Conservation (phyloP, 2,113 vertebrate genomes). For the Cryptomyrus ogoouensis region DNA sequence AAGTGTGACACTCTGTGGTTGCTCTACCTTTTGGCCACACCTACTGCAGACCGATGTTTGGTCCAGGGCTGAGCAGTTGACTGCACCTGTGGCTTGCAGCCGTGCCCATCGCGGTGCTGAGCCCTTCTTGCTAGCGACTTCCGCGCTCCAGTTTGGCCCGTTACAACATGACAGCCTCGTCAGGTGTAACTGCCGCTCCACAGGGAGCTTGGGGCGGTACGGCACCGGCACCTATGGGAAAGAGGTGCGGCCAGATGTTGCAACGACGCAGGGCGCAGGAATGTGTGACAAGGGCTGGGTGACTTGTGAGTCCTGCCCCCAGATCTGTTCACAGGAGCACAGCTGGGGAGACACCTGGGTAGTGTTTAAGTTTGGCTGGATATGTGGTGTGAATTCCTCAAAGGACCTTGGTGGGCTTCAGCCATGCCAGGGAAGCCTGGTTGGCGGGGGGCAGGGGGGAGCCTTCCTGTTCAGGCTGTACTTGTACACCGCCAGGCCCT, state of each 20-base stretch:
- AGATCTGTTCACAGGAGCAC: not conserved
- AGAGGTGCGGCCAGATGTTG: not conserved
- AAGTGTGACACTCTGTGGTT: not conserved
- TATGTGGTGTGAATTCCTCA: not conserved
- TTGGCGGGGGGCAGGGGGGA: not conserved
- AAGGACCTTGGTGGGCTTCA: not conserved
- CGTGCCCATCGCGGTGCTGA: not conserved
- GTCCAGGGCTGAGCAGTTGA: not conserved
- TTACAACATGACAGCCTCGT: not conserved
- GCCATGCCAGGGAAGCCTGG: not conserved
- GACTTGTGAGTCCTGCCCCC: not conserved
- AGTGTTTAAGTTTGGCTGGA: not conserved
- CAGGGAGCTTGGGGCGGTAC: not conserved
- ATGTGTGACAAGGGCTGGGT: not conserved
- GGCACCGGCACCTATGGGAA: not conserved
- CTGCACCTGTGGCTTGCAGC: not conserved
- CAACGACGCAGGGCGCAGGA: not conserved
- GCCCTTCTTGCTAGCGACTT: not conserved
- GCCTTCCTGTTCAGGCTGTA: not conserved
- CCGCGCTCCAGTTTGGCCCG: not conserved
- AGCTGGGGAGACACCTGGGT: not conserved
- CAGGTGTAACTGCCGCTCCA: not conserved
- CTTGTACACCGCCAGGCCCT: not conserved
- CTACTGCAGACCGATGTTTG: not conserved
- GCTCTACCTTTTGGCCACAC: not conserved